Evolutionary conservation across 2,797 vertebrate species (phyloP), one percentile per base, ranked within the genome.

Genomic region (Neomorphus geoffroyi): DNA sequence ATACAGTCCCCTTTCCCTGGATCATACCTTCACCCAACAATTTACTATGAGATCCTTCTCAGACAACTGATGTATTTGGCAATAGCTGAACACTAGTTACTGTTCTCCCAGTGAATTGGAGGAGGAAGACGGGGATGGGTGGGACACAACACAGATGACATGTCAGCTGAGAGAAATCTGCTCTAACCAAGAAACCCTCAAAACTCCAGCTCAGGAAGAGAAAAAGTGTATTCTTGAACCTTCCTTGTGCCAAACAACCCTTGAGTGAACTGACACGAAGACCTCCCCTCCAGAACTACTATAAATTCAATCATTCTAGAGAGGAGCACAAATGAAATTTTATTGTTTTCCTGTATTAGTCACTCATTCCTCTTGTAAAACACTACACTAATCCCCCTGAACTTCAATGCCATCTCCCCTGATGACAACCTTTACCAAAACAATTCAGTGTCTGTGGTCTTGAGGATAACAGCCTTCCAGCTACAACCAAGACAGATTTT

Each of bases 71-170:
- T 39, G 57, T 21, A 6, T 16, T 18, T 54, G 46, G 39, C 51
- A 74, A 22, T 8, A 48, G 51, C 37, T 54, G 50, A 60, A 28
- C 27, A 10, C 35, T 13, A 45, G 78, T 13, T 35, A 18, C 11
- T 69, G 71, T 9, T 45, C 91, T 71, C 22, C 18, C 75, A 39
- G 26, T 32, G 53, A 80, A 18, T 0, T 23, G 48, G 28, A 30
- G 5, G 13, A 23, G 41, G 19, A 8, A 64, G 14, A 71, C 6
- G 50, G 0, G 2, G 60, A 50, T 1, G 17, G 64, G 57, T 2
- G 4, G 33, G 32, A 62, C 33, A 18, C 0, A 0, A 19, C 37
- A 41, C 0, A 12, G 51, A 62, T 0, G 4, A 30, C 7, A 2
- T 1, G 0, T 28, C 54, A 71, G 54, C 51, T 64, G 61, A 73